Percentiles rank a stretch among this genome's conserved stretches.
phyloP scores from a whole-genome alignment of 2,888 invertebrate genomes.

The Thereva unica region DNA sequence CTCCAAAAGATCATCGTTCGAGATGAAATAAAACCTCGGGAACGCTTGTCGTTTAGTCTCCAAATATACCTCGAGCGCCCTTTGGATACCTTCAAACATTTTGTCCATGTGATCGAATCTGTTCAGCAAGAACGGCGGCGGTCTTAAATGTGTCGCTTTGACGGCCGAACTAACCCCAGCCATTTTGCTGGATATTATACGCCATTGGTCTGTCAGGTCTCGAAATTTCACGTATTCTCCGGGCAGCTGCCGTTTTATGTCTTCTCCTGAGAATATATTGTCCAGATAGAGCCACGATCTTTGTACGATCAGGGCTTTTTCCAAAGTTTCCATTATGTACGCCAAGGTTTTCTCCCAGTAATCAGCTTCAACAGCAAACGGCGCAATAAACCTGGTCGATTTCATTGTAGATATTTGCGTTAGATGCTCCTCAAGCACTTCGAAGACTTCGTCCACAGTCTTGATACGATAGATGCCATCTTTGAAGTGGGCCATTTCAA shows the following conservation, averaged over 20 bases:
- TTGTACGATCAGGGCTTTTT: constrained; percentile 79
- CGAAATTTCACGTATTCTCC: constrained; percentile 76
- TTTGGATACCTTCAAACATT: constrained; percentile 77
- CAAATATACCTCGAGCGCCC: constrained; percentile 82
- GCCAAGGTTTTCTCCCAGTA: constrained; percentile 85
- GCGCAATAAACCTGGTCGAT: constrained; percentile 82
- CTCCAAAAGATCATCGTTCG: constrained; percentile 74
- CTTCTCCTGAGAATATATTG: constrained; percentile 86
- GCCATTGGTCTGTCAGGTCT: constrained; percentile 72
- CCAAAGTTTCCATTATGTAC: constrained; percentile 79
- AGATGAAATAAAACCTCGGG: constrained; percentile 81
- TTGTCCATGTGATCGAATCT: constrained; percentile 73
- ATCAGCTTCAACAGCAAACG: constrained; percentile 81
- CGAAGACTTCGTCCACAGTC: constrained; percentile 77
- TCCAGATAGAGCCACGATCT: constrained; percentile 85
- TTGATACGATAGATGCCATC: constrained; percentile 72
- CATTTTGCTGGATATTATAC: constrained; percentile 63
- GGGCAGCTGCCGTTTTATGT: constrained; percentile 83
- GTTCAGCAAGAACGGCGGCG: constrained; percentile 67
- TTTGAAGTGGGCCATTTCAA: constrained; percentile 75
- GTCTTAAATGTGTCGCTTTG: constrained; percentile 66
- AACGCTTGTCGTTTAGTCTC: constrained; percentile 88
- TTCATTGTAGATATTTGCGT: constrained; percentile 85
- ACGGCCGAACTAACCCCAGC: constrained; percentile 61
- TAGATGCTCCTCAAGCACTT: constrained; percentile 80